phyloP scores from a whole-genome alignment of 2,888 invertebrate species.

The Trachelus tabidus region DNA sequence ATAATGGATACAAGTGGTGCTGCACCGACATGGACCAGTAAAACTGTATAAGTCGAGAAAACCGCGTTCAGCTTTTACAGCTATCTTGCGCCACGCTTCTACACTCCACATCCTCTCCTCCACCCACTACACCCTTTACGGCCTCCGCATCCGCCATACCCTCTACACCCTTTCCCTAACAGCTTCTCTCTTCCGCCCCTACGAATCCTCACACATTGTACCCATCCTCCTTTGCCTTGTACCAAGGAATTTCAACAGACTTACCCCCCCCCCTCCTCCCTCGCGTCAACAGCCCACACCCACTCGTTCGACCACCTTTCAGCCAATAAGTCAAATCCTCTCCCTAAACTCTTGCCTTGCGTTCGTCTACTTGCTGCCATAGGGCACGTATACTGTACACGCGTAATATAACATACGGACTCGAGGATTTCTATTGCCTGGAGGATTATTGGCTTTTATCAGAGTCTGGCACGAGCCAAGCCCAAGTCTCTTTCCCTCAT shows the following conservation, averaged over 20 bases:
- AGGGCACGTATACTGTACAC: background rate
- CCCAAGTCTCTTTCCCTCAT: conserved; percentile 35
- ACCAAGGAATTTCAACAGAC: background rate
- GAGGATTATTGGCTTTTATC: conserved; percentile 59
- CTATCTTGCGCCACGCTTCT: background rate
- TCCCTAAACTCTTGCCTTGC: background rate
- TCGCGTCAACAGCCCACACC: too few species aligned
- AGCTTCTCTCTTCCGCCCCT: background rate
- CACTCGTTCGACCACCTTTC: background rate
- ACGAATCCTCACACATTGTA: background rate
- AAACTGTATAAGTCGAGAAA: conserved; percentile 5
- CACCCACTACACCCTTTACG: background rate
- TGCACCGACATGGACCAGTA: conserved; percentile 2
- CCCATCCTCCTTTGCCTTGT: background rate
- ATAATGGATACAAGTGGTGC: conserved; percentile 46
- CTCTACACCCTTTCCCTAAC: background rate
- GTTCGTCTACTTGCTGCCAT: background rate
- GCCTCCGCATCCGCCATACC: background rate
- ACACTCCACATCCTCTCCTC: background rate
- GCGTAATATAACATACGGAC: conserved; percentile 17
- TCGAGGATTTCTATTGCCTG: conserved; percentile 45
- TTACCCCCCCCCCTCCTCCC: background rate
- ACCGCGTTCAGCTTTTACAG: conserved; percentile 1
- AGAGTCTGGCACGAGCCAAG: conserved; percentile 51
- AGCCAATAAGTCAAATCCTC: background rate